Conservation (phyloP, 2,797 vertebrate species). For the Cheirogaleus major region DNA sequence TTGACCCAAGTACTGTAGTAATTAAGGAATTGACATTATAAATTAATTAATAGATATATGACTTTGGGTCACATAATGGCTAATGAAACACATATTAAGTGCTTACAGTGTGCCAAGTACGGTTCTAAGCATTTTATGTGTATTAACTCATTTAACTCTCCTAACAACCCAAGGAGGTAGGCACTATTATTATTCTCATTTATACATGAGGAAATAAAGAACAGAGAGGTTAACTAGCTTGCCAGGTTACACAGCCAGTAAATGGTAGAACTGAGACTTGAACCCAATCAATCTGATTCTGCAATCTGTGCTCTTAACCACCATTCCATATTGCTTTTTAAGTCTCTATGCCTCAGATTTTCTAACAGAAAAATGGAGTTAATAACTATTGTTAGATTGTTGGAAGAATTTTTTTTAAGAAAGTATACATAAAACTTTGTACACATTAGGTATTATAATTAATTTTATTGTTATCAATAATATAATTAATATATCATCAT, state of each 20-base stretch:
- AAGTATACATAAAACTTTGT: neutral
- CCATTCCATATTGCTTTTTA: neutral
- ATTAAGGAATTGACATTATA: neutral
- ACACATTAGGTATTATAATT: neutral
- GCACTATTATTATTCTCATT: neutral
- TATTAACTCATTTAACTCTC: neutral
- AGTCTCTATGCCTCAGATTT: neutral
- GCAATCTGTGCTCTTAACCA: neutral
- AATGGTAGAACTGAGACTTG: neutral
- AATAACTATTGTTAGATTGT: neutral
- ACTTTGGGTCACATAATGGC: neutral
- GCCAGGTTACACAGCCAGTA: neutral
- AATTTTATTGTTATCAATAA: constrained; percentile 4
- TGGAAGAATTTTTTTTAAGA: neutral
- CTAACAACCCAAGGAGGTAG: neutral
- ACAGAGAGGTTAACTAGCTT: neutral
- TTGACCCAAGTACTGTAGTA: neutral
- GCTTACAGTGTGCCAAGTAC: neutral
- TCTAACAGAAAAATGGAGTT: neutral
- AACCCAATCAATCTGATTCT: neutral
- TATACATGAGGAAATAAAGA: neutral
- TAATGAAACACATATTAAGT: neutral
- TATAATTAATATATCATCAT: neutral
- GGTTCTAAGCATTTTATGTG: neutral
- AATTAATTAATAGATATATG: neutral